Conservation (phyloP, 2,113 vertebrate genomes). For the Vidua macroura region DNA sequence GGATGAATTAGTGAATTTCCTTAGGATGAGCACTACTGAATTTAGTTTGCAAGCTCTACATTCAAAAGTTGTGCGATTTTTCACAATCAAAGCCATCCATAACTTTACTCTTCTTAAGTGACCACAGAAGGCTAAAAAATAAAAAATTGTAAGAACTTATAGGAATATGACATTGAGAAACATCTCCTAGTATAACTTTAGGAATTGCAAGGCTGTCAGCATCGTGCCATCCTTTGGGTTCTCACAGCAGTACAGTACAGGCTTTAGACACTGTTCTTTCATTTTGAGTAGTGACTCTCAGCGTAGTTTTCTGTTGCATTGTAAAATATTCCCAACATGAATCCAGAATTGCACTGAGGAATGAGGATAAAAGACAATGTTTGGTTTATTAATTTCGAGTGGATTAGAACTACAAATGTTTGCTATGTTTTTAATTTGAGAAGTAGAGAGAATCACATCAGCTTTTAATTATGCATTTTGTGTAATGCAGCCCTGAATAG, state of each 20-base stretch:
- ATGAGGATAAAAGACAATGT: constrained; percentile 75
- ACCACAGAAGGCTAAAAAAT: constrained; percentile 46
- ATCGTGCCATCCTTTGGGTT: constrained; percentile 18
- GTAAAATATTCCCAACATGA: constrained; percentile 70
- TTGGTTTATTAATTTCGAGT: constrained; percentile 84
- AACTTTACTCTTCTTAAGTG: neutral
- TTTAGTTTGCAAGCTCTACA: neutral
- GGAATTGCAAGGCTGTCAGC: constrained; percentile 8
- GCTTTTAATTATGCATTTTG: constrained; percentile 85
- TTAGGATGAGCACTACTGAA: neutral
- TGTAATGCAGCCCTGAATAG: constrained; percentile 78
- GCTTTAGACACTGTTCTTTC: constrained; percentile 29
- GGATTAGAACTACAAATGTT: constrained; percentile 82
- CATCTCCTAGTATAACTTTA: neutral
- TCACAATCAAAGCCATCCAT: neutral
- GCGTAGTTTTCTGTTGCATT: constrained; percentile 31
- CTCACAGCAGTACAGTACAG: neutral
- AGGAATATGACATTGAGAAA: constrained; percentile 32
- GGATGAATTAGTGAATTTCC: neutral
- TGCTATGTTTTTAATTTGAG: constrained; percentile 82
- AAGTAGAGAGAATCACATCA: constrained; percentile 77
- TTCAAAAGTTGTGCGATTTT: neutral
- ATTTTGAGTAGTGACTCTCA: constrained; percentile 28
- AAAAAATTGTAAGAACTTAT: neutral
- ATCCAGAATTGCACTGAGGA: constrained; percentile 68